Conservation (phyloP, 2,797 vertebrate genomes). For the Onychomys leucogaster region DNA sequence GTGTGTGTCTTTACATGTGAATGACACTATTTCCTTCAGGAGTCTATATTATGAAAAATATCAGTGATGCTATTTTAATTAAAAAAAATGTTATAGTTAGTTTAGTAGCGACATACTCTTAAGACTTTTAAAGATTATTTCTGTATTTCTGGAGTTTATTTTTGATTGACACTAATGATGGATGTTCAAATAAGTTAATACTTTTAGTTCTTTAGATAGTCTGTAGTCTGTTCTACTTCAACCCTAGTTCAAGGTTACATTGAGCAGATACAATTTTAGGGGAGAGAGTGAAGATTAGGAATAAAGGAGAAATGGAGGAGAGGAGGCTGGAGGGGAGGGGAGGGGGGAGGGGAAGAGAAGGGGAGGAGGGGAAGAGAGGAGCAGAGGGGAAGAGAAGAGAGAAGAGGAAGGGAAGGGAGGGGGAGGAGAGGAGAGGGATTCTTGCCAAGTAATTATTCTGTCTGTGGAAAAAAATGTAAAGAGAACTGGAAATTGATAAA, state of each 20-base stretch:
- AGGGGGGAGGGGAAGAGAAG: background rate
- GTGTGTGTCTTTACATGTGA: background rate
- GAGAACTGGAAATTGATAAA: conserved; percentile 75
- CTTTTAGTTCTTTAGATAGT: background rate
- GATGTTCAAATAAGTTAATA: conserved; percentile 31
- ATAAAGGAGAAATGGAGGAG: background rate
- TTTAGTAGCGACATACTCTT: conserved; percentile 43
- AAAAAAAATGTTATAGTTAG: conserved; percentile 17
- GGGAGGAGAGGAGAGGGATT: background rate
- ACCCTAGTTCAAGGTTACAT: background rate
- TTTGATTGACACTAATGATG: conserved; percentile 45
- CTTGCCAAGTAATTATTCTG: conserved; percentile 65
- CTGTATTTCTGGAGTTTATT: conserved; percentile 13
- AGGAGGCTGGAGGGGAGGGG: background rate
- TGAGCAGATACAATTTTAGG: conserved; percentile 1
- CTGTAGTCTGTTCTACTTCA: background rate
- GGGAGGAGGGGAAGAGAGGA: accelerated
- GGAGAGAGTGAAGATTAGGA: background rate
- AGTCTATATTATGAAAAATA: background rate
- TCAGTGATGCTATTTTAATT: conserved; percentile 29
- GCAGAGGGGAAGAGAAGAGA: accelerated
- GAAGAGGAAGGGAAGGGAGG: background rate
- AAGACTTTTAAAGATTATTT: conserved; percentile 34
- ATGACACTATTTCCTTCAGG: background rate
- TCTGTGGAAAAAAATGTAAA: conserved; percentile 1